A percentile compares a stretch with the other conserved stretches of the same genome.
phyloP scores from a whole-genome alignment of 30 jellyfish, hydroid and myxozoan species.

The Aurelia sp. region DNA sequence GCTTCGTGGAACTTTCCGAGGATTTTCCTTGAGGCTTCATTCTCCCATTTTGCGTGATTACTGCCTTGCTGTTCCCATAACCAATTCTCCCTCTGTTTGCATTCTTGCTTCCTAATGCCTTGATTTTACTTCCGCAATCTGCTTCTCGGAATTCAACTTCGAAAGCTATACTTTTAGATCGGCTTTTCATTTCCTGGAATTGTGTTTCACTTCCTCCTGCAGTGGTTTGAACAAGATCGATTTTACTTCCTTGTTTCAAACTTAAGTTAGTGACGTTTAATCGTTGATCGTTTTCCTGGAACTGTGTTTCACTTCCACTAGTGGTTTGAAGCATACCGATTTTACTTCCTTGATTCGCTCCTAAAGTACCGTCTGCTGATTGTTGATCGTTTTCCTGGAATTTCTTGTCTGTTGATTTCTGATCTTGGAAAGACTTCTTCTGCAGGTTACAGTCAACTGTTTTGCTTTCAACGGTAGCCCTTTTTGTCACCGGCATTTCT shows the following conservation, averaged over 20 bases:
- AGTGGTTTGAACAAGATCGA: background rate
- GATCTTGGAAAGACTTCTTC: conserved; percentile 18
- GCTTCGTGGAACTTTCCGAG: background rate
- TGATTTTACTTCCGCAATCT: background rate
- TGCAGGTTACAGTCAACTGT: conserved; percentile 40
- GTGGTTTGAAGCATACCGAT: background rate
- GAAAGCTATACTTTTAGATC: too few relatives aligned
- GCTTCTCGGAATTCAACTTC: background rate
- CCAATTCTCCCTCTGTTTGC: background rate
- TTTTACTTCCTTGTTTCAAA: background rate
- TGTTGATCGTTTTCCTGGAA: background rate
- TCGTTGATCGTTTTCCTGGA: background rate
- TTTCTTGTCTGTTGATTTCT: background rate
- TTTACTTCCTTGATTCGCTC: background rate
- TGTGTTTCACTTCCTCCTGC: too few relatives aligned
- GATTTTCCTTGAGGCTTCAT: too few relatives aligned
- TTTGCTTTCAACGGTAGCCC: conserved; percentile 1
- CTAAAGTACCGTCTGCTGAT: too few relatives aligned
- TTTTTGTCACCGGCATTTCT: background rate
- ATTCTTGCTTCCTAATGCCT: background rate
- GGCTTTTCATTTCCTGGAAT: too few relatives aligned
- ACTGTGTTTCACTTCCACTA: too few relatives aligned
- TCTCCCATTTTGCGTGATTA: too few relatives aligned
- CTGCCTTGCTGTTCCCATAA: background rate
- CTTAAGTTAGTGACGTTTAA: too few relatives aligned